Evolutionary conservation across 2,113 vertebrate species (phyloP), one percentile per base, ranked within the genome.

Genomic region (Neolamprologus modestus): DNA sequence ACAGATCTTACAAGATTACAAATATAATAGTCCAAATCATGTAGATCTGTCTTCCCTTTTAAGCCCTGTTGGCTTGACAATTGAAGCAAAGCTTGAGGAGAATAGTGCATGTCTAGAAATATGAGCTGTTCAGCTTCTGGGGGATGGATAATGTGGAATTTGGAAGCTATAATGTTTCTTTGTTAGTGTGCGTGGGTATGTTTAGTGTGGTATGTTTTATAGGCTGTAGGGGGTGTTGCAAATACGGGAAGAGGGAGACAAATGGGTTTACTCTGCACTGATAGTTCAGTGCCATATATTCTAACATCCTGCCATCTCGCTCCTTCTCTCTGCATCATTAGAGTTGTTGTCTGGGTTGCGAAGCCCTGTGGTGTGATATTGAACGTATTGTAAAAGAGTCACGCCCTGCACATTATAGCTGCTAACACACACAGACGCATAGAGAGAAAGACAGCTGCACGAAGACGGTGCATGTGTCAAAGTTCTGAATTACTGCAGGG

Each of bases 301-400:
- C 86, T 87, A 86, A 86, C 84, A 93, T 92, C 87, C 86, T 52
- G 83, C 89, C 89, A 47, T 91, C 90, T 87, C 83, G 71, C 59
- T 57, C 83, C 45, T 76, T 54, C 89, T 82, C 71, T 61, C 89
- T 88, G 90, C 93, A 91, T 94, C 78, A 83, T 93, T 93, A 91
- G 88, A 91, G 86, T 61, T 92, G 90, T 66, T 93, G 93, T 92
- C 92, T 90, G 68, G 78, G 83, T 91, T 89, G 93, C 9, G 85
- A 89, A 90, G 88, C 94, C 95, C 95, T 85, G 87, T 83, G 94
- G 95, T 95, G 92, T 84, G 88, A 93, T 95, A 95, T 93, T 92
- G 92, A 94, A 92, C 91, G 92, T 90, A 92, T 91, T 95, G 95
- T 94, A 95, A 95, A 96, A 95, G 92, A 87, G 84, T 92, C 92